phyloP scores from a whole-genome alignment of 2,888 invertebrate genomes.

The Phymatocera aterrima region DNA sequence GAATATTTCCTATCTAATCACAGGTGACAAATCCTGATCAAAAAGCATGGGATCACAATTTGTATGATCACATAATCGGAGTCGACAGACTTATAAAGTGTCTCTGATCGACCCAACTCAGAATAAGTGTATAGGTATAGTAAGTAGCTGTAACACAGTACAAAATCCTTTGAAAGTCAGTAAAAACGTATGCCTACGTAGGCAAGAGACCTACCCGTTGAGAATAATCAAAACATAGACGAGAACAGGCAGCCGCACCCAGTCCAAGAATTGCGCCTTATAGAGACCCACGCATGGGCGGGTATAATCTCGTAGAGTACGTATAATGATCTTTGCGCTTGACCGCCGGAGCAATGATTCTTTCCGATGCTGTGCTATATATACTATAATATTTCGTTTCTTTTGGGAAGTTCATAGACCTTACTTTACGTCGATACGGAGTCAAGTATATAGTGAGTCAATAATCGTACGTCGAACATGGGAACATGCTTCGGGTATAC shows the following conservation, averaged over 20 bases:
- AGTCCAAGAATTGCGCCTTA: slow-evolving; percentile 14
- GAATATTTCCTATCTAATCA: background rate
- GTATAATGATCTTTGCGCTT: slow-evolving; percentile 17
- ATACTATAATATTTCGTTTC: background rate
- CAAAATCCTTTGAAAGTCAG: slow-evolving; percentile 7
- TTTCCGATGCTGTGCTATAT: background rate
- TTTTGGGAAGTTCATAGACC: slow-evolving; percentile 3
- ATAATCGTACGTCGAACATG: background rate
- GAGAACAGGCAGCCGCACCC: slow-evolving; percentile 7
- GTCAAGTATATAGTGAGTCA: too few species aligned
- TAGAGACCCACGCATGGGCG: slow-evolving; percentile 4
- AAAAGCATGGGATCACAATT: background rate
- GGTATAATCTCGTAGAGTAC: slow-evolving; percentile 17
- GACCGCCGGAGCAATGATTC: background rate
- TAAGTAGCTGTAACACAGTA: background rate
- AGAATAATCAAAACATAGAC: background rate
- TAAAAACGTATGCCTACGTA: background rate
- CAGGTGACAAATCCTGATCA: background rate
- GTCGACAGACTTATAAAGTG: background rate
- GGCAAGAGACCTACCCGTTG: too few species aligned
- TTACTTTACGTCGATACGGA: background rate
- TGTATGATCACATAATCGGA: background rate
- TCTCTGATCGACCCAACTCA: background rate
- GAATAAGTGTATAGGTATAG: background rate
- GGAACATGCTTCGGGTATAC: background rate